These are phyloP conservation scores for Andrena hattorfiana DNA, from an alignment of 2,888 invertebrate species.

Conservation along the genomic window DNA sequence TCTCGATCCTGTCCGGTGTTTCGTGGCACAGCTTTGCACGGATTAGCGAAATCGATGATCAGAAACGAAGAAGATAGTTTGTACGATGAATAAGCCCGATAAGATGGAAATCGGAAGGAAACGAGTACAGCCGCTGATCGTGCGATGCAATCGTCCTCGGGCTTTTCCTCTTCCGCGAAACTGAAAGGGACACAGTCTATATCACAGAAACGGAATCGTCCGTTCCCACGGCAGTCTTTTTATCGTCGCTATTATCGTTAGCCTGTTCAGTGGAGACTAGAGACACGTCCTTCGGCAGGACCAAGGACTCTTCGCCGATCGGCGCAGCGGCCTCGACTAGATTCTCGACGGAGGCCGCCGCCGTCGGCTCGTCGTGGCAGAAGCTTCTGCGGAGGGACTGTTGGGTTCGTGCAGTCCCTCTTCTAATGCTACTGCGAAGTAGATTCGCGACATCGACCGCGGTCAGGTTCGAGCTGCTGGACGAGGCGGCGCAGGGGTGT, in stretches of 20 bases:
- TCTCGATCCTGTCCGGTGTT: conserved; percentile 7
- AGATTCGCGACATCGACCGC: conserved; percentile 87
- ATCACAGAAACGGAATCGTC: conserved; percentile 84
- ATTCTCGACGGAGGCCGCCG: conserved; percentile 81
- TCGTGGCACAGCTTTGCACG: background rate
- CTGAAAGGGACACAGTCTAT: conserved; percentile 73
- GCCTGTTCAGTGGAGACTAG: conserved; percentile 76
- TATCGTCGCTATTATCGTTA: conserved; percentile 73
- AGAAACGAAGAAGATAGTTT: conserved; percentile 9
- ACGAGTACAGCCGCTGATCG: conserved; percentile 6
- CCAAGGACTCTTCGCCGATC: conserved; percentile 81
- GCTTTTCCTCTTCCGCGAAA: background rate
- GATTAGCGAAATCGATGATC: background rate
- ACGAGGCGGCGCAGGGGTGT: conserved; percentile 46
- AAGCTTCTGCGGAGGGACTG: conserved; percentile 79
- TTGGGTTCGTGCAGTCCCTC: conserved; percentile 84
- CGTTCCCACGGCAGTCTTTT: conserved; percentile 83
- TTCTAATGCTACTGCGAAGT: conserved; percentile 87
- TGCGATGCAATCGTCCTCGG: conserved; percentile 2
- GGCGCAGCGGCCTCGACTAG: conserved; percentile 83
- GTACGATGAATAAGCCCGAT: background rate
- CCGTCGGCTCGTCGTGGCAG: conserved; percentile 71
- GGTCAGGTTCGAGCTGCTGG: conserved; percentile 84
- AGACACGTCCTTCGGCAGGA: conserved; percentile 77
- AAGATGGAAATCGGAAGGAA: background rate